These are phyloP conservation scores for Hippocampus mohnikei DNA, from an alignment of 2,113 vertebrate genomes.

Conservation along the genomic window DNA sequence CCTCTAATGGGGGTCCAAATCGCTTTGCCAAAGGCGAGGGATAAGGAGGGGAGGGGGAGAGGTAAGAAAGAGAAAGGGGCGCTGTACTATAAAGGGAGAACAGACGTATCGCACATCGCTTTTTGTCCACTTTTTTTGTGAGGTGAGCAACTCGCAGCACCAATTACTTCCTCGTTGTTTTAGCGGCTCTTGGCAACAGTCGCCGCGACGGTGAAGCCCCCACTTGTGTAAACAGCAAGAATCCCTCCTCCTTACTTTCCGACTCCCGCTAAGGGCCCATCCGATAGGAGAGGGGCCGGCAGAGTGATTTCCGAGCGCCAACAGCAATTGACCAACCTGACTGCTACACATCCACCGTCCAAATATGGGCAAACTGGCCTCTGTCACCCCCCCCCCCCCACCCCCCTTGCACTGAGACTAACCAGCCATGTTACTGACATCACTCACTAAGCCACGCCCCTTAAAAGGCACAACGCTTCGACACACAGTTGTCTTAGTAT, in stretches of 20 bases:
- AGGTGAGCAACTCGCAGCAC: constrained; percentile 72
- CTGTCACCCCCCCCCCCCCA: no score
- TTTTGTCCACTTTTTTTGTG: constrained; percentile 64
- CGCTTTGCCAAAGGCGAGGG: constrained; percentile 54
- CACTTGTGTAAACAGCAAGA: constrained; percentile 58
- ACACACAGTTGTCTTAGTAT: no score
- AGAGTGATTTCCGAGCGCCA: no score
- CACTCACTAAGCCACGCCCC: no score
- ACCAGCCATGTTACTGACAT: no score
- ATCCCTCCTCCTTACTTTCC: constrained; percentile 33
- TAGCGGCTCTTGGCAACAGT: constrained; percentile 70
- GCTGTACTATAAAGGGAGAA: constrained; percentile 26
- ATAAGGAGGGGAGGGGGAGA: not conserved
- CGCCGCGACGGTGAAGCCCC: constrained; percentile 49
- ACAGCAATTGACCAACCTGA: no score
- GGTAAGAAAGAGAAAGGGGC: constrained; percentile 7
- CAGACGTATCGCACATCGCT: constrained; percentile 59
- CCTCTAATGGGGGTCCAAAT: constrained; percentile 69
- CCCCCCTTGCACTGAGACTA: no score
- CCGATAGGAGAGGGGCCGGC: no score
- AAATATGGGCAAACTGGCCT: no score
- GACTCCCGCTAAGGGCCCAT: constrained; percentile 48
- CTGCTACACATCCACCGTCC: no score
- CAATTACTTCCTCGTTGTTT: constrained; percentile 70
- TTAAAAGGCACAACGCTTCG: no score